Evolutionary conservation across 2,113 vertebrate species (phyloP).

Genomic region (Coptodon bakossiorum): DNA sequence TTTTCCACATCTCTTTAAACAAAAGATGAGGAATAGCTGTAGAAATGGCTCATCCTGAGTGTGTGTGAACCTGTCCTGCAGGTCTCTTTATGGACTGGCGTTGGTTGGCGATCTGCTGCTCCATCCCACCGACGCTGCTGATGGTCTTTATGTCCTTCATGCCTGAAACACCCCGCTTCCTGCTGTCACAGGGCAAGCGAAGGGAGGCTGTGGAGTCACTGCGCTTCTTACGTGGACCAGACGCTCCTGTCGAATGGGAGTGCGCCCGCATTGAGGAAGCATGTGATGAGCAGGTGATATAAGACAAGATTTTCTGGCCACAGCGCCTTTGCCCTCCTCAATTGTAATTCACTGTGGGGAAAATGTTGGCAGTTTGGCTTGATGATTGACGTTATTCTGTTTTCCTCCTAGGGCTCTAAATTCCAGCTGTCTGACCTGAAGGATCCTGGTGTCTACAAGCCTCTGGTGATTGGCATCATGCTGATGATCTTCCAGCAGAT

Average conservation of each 20-base stretch:
- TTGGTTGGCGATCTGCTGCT: constrained; percentile 85
- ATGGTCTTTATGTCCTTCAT: constrained; percentile 83
- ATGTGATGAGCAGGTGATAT: constrained; percentile 71
- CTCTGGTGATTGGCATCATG: constrained; percentile 77
- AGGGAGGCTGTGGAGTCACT: constrained; percentile 78
- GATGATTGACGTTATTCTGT: background rate
- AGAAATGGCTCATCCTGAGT: background rate
- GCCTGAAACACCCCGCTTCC: constrained; percentile 88
- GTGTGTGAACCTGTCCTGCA: background rate
- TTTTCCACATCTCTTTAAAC: background rate
- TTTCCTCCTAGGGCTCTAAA: constrained; percentile 48
- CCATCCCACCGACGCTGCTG: constrained; percentile 78
- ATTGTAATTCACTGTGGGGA: background rate
- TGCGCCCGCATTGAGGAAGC: constrained; percentile 72
- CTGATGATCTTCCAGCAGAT: constrained; percentile 92
- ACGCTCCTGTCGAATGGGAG: constrained; percentile 74
- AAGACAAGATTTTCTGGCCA: background rate
- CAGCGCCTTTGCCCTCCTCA: accelerated
- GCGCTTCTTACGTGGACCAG: constrained; percentile 81
- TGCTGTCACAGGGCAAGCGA: constrained; percentile 72
- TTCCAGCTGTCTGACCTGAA: constrained; percentile 74
- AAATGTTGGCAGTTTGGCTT: background rate
- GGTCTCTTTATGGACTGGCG: constrained; percentile 79
- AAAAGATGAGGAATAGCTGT: accelerated
- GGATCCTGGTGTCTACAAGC: constrained; percentile 81